Evolutionary conservation across 2,888 invertebrate genomes (phyloP).

Genomic region (Melieria crassipennis): DNA sequence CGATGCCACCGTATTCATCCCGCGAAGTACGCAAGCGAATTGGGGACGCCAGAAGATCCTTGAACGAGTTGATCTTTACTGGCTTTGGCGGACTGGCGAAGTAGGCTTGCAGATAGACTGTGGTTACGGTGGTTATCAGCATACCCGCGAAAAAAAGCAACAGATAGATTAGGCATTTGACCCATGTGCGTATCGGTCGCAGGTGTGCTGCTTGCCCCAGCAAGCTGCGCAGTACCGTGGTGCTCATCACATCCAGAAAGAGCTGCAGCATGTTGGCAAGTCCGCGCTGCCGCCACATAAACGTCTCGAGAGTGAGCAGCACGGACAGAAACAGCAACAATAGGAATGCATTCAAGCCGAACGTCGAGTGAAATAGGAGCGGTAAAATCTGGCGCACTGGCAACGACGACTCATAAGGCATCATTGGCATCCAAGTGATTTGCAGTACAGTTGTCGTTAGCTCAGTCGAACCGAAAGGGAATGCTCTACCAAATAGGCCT

Average conservation of each 20-base stretch:
- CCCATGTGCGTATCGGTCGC: neutral
- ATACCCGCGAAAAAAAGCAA: conserved; percentile 24
- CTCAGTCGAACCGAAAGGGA: neutral
- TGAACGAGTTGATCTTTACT: conserved; percentile 3
- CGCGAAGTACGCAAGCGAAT: neutral
- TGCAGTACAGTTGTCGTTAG: conserved; percentile 5
- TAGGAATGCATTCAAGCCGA: neutral
- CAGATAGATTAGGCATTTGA: conserved; percentile 13
- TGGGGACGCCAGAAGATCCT: neutral
- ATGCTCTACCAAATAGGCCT: neutral
- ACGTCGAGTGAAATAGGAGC: neutral
- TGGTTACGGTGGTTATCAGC: conserved; percentile 20
- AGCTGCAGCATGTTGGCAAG: neutral
- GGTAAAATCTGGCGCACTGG: neutral
- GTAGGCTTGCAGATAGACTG: conserved; percentile 21
- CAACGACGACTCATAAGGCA: neutral
- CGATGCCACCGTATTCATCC: neutral
- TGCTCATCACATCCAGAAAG: neutral
- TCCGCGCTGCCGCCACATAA: neutral
- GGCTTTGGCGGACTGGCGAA: conserved; percentile 18
- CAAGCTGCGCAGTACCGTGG: conserved; percentile 18
- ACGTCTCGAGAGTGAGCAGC: conserved; percentile 8
- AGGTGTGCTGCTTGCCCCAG: conserved; percentile 24
- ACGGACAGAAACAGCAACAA: conserved; percentile 6
- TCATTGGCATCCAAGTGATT: conserved; percentile 23